Evolutionary conservation across 2,113 vertebrate species (phyloP), one percentile per base, ranked within the genome.

Genomic region (Seriola aureovittata): DNA sequence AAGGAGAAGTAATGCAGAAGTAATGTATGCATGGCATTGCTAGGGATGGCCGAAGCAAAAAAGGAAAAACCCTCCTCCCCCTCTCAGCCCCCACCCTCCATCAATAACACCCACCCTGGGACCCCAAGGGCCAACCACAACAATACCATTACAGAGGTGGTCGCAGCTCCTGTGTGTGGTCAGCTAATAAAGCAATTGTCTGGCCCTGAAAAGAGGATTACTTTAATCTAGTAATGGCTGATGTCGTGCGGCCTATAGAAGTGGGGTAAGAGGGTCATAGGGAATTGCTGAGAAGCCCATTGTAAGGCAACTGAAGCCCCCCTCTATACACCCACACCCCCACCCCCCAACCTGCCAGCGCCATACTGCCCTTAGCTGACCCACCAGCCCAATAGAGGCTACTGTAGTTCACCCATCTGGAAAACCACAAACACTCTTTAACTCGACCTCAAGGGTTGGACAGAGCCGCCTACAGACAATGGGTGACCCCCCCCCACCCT

Each of bases 131-230:
- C 59, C 85, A 90, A 86, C 63, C n/a, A 85, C 89, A 90, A 94
- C 93, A 94, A 93, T 86, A 86, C 94, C 85, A 84, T 92, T 90
- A 93, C 87, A 86, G 86, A 93, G 89, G 91, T 87, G 93, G 92
- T 77, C 88, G 87, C 87, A 91, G 89, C 92, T 83, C 42, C 84
- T 82, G 85, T 90, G 90, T 94, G 93, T 93, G 95, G 94, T 91
- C 90, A 83, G 90, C 94, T 94, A 95, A 95, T 94, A 92, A 93
- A 90, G 85, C 91, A 93, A 93, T 91, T 92, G 94, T 94, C 89
- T 94, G 86, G 73, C 72, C 80, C 80, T 86, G 88, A 86, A 95
- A 95, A 94, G 94, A 93, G 93, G 93, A 95, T 96, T 94, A 95
- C 85, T 93, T 93, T 95, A 94, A 95, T 95, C 94, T 95, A 91